Percentiles rank a stretch among this genome's conserved stretches.
These are phyloP conservation scores for Malurus elegans DNA, from an alignment of 2,113 vertebrate genomes.

Conservation along the genomic window DNA sequence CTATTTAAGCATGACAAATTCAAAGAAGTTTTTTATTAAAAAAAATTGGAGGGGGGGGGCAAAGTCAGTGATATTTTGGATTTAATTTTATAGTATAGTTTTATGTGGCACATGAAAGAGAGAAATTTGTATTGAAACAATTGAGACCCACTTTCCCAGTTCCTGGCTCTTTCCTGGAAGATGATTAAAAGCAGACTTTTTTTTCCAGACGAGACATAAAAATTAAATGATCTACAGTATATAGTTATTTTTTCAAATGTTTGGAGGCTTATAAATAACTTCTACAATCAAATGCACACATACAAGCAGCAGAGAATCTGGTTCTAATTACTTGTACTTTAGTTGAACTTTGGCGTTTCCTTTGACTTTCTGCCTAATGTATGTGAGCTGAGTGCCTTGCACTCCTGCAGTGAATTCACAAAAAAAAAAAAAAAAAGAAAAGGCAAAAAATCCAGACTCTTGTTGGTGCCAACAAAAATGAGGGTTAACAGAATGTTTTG, in stretches of 20 bases:
- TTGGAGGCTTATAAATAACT: slow-evolving; percentile 77
- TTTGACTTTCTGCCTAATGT: slow-evolving; percentile 84
- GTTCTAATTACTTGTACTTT: slow-evolving; percentile 91
- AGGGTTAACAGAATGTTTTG: slow-evolving; percentile 79
- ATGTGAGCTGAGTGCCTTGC: slow-evolving; percentile 79
- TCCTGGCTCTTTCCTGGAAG: slow-evolving; percentile 64
- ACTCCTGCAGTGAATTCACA: slow-evolving; percentile 77
- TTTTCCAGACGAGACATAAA: slow-evolving; percentile 67
- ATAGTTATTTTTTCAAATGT: slow-evolving; percentile 50
- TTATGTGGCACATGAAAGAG: slow-evolving; percentile 64
- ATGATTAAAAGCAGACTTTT: slow-evolving; percentile 77
- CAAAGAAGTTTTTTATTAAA: slow-evolving; percentile 55
- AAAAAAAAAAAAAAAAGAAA: not conserved
- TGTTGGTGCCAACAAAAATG: slow-evolving; percentile 82
- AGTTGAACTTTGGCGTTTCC: slow-evolving; percentile 90
- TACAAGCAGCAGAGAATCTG: slow-evolving; percentile 75
- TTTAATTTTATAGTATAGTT: slow-evolving; percentile 55
- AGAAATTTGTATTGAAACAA: slow-evolving; percentile 62
- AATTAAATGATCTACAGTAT: slow-evolving; percentile 65
- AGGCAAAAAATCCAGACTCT: slow-evolving; percentile 64
- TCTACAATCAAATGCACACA: slow-evolving; percentile 68
- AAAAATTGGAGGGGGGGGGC: not conserved
- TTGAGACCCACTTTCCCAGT: slow-evolving; percentile 54
- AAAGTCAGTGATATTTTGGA: slow-evolving; percentile 46
- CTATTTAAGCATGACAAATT: slow-evolving; percentile 46